Conservation (phyloP, 2,113 vertebrate genomes). For the Hippopotamus amphibius region DNA sequence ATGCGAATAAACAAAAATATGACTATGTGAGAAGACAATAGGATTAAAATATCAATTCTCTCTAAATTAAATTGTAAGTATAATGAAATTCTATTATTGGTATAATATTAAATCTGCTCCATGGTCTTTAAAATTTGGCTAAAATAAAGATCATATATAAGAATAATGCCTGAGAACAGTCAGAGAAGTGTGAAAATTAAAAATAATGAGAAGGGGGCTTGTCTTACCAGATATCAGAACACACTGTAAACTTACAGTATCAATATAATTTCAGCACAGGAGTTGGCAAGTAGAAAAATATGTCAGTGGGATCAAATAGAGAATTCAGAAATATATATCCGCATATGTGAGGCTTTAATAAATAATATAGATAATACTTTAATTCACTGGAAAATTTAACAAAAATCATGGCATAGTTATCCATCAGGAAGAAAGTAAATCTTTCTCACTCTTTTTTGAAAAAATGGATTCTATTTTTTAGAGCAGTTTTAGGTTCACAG, state of each 20-base stretch:
- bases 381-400: background rate
- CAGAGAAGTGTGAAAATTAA: background rate
- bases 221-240: background rate
- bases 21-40: background rate
- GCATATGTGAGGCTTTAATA: background rate
- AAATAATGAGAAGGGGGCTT: background rate
- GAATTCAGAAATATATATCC: background rate
- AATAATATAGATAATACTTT: background rate
- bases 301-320: background rate
- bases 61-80: constrained; percentile 31
- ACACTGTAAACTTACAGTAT: background rate
- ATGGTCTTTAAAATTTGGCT: background rate
- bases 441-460: background rate
- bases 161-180: background rate
- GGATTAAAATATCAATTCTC: background rate
- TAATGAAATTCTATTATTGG: constrained; percentile 31
- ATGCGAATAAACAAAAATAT: background rate
- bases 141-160: constrained; percentile 28
- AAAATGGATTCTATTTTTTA: background rate
- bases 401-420: background rate
- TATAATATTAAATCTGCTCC: background rate
- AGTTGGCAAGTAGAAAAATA: background rate
- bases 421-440: background rate
- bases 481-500: background rate
- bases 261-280: background rate